phyloP scores from a whole-genome alignment of 2,888 invertebrate species.

The Eustalomyia histrio region DNA sequence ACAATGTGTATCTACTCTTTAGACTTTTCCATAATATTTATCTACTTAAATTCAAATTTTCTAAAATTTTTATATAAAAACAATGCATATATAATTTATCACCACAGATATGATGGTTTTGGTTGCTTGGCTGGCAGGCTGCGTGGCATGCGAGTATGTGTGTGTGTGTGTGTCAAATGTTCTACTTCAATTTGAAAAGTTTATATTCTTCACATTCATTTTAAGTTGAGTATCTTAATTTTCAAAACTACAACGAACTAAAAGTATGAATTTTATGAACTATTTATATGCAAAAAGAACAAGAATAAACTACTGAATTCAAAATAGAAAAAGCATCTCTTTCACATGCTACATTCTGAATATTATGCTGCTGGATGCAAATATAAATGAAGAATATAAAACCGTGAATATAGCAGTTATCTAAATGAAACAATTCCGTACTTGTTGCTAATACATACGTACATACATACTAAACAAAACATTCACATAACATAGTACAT shows the following conservation, averaged over 20 bases:
- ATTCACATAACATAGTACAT: too few relatives aligned
- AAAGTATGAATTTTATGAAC: slow-evolving; percentile 30
- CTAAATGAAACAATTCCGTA: slow-evolving; percentile 26
- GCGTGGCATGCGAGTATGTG: slow-evolving; percentile 4
- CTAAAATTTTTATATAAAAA: slow-evolving; percentile 17
- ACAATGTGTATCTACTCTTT: not conserved
- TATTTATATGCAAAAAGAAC: not conserved
- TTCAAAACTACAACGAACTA: slow-evolving; percentile 5
- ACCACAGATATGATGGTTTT: slow-evolving; percentile 28
- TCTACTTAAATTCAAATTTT: slow-evolving; percentile 35
- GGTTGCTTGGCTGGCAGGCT: slow-evolving; percentile 1
- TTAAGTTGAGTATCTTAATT: slow-evolving; percentile 51
- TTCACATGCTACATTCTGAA: not conserved
- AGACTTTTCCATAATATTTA: slow-evolving; percentile 8
- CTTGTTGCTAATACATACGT: slow-evolving; percentile 45
- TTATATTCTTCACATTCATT: slow-evolving; percentile 42
- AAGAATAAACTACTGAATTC: slow-evolving; percentile 1
- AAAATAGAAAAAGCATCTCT: not conserved
- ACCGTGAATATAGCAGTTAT: not conserved
- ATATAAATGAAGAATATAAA: slow-evolving; percentile 15
- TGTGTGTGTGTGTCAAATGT: slow-evolving; percentile 11
- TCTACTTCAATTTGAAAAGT: slow-evolving; percentile 43
- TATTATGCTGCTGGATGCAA: slow-evolving; percentile 8
- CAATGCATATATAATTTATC: slow-evolving; percentile 38
- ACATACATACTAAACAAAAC: not conserved